Evolutionary conservation across 2,888 invertebrate genomes (phyloP), one percentile per base, ranked within the genome.

Genomic region (Adelphocoris suturalis): DNA sequence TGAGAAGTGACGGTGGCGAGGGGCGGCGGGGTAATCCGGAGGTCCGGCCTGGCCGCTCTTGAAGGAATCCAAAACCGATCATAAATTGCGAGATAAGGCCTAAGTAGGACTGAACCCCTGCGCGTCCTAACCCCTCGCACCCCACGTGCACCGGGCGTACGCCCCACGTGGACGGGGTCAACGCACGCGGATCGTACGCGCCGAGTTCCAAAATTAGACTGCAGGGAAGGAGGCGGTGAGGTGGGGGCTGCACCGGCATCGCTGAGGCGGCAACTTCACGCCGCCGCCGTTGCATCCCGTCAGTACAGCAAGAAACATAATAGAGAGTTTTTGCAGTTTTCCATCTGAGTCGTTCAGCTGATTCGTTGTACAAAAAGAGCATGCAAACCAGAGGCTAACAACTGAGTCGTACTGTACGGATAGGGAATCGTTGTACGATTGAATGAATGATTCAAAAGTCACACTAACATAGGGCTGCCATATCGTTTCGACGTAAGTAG

Each of bases 31-130:
- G 37, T 37, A 37, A 46, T 37, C 82, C 13, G 23, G 19, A 47
- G 76, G 80, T 76, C 16, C 23, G 23, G n/a, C 14, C 13, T 78
- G 47, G 48, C 27, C 78, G 52, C 52, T 57, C 78, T 52, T 78
- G 78, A 88, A 88, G 78, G 55, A 80, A 80, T 68, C 68, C 68
- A 68, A 68, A 68, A 68, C 68, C 68, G 68, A 68, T 68, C 68
- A 68, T 68, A 68, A 68, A 68, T 68, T 68, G 68, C 68, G 68
- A 68, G 68, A 68, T 68, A 68, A 68, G 68, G 23, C 68, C 68
- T 68, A 68, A 68, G 68, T 68, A 68, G 68, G 68, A 23, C 68
- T 68, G 68, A 23, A 0, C 68, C 68, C 68, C 68, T 16, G 1
- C n/a, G 37, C 37, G 7, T 4, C 52, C 11, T 52, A 7, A 48